phyloP scores from a whole-genome alignment of 2,888 invertebrate species.

The Drosophila anomalipes region DNA sequence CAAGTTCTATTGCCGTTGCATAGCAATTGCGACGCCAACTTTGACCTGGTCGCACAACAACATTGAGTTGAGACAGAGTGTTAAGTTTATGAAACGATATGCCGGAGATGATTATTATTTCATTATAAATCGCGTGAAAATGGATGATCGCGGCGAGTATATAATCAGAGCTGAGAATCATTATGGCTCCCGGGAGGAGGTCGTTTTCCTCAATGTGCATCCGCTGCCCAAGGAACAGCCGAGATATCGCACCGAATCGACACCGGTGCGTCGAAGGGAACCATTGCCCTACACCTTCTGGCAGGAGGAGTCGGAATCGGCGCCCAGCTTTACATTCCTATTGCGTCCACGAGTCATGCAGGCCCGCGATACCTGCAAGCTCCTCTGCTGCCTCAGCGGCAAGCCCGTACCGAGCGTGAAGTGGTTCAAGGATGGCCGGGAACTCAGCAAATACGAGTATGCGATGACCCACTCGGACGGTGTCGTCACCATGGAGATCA shows the following conservation, averaged over 20 bases:
- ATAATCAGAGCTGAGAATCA: slow-evolving; percentile 98
- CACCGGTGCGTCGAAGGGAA: slow-evolving; percentile 92
- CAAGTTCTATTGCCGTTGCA: slow-evolving; percentile 98
- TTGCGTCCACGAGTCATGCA: slow-evolving; percentile 99
- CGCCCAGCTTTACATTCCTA: slow-evolving; percentile 99
- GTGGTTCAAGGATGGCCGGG: slow-evolving; percentile 96
- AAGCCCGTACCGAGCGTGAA: slow-evolving; percentile 97
- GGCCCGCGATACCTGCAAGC: slow-evolving; percentile 97
- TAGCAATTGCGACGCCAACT: slow-evolving; percentile 96
- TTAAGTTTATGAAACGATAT: slow-evolving; percentile 99
- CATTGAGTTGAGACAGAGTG: slow-evolving; percentile 96
- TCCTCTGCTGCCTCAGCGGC: slow-evolving; percentile 97
- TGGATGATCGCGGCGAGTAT: slow-evolving; percentile 98
- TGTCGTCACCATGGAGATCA: slow-evolving; percentile 98
- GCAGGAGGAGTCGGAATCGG: slow-evolving; percentile 96
- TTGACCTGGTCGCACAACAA: slow-evolving; percentile 98
- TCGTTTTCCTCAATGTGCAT: slow-evolving; percentile 98
- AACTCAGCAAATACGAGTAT: slow-evolving; percentile 95
- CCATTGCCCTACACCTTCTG: slow-evolving; percentile 94
- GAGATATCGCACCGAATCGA: slow-evolving; percentile 88
- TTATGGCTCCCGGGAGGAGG: slow-evolving; percentile 97
- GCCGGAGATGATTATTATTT: slow-evolving; percentile 98
- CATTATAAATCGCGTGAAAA: slow-evolving; percentile 97
- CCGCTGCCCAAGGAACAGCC: slow-evolving; percentile 86
- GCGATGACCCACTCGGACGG: slow-evolving; percentile 96